Evolutionary conservation across 2,113 vertebrate species (phyloP).

Genomic region (Grus americana): DNA sequence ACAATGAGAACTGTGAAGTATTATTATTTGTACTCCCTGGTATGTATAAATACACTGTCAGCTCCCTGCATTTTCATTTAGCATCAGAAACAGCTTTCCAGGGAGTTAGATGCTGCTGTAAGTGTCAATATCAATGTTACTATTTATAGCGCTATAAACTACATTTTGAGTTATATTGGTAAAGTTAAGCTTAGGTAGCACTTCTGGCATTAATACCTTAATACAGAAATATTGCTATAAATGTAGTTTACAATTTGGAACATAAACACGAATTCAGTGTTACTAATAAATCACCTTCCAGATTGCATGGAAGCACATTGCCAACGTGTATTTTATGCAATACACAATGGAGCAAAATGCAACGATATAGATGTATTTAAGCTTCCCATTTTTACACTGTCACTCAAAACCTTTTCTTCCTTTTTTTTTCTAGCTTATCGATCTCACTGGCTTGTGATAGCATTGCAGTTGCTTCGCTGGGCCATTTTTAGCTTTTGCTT

Average conservation of each 20-base stretch:
- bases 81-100: slow-evolving; percentile 47
- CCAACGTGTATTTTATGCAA: slow-evolving; percentile 46
- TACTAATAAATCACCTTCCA: slow-evolving; percentile 68
- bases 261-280: slow-evolving; percentile 67
- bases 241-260: slow-evolving; percentile 65
- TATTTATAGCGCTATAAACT: slow-evolving; percentile 74
- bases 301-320: slow-evolving; percentile 41
- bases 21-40: slow-evolving; percentile 7
- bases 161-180: slow-evolving; percentile 64
- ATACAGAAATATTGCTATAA: slow-evolving; percentile 68
- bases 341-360: slow-evolving; percentile 65
- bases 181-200: slow-evolving; percentile 65
- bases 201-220: slow-evolving; percentile 60
- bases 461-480: slow-evolving; percentile 67
- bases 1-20: background rate
- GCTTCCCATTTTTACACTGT: slow-evolving; percentile 78
- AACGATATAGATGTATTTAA: slow-evolving; percentile 71
- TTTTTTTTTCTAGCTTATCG: slow-evolving; percentile 67
- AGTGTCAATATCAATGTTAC: slow-evolving; percentile 67
- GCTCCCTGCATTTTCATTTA: slow-evolving; percentile 42
- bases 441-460: slow-evolving; percentile 77
- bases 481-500: slow-evolving; percentile 78
- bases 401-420: slow-evolving; percentile 76
- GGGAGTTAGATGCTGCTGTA: slow-evolving; percentile 53
- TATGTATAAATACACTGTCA: slow-evolving; percentile 46